A percentile compares a stretch with the other conserved stretches of the same genome.
phyloP scores from a whole-genome alignment of 2,113 vertebrate genomes.

The Cariama cristata region DNA sequence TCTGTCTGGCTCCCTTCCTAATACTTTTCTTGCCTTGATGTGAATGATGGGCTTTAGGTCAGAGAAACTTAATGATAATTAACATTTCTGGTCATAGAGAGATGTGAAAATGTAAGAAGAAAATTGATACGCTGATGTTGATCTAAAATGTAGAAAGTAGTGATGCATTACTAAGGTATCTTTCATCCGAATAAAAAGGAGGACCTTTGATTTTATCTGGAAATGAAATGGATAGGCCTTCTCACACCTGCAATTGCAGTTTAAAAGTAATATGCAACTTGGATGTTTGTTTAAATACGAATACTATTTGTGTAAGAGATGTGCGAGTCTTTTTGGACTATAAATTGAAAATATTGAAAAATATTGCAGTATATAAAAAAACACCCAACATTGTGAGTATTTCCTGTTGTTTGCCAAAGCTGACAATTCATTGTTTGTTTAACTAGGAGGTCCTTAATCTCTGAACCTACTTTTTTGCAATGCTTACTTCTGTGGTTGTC shows the following conservation, averaged over 20 bases:
- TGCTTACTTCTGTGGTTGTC: neutral
- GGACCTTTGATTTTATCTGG: neutral
- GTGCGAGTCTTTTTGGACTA: neutral
- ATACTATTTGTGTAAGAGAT: neutral
- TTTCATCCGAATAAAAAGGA: neutral
- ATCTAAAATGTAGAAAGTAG: neutral
- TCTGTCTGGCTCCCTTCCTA: neutral
- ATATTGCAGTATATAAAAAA: neutral
- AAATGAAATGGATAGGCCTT: neutral
- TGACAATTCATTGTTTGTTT: neutral
- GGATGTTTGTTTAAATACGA: neutral
- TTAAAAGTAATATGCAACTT: neutral
- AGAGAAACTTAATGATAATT: conserved; percentile 49
- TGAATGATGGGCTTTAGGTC: neutral
- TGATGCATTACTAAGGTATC: neutral
- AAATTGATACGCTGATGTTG: neutral
- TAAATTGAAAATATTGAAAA: neutral
- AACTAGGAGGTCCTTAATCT: neutral
- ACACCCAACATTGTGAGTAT: neutral
- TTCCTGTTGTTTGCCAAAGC: neutral
- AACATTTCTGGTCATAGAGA: conserved; percentile 22
- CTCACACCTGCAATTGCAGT: neutral
- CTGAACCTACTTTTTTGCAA: neutral
- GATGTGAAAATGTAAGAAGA: neutral
- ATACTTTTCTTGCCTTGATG: conserved; percentile 56